Evolutionary conservation across 2,888 invertebrate species (phyloP).

Genomic region (Spisula subtruncata): DNA sequence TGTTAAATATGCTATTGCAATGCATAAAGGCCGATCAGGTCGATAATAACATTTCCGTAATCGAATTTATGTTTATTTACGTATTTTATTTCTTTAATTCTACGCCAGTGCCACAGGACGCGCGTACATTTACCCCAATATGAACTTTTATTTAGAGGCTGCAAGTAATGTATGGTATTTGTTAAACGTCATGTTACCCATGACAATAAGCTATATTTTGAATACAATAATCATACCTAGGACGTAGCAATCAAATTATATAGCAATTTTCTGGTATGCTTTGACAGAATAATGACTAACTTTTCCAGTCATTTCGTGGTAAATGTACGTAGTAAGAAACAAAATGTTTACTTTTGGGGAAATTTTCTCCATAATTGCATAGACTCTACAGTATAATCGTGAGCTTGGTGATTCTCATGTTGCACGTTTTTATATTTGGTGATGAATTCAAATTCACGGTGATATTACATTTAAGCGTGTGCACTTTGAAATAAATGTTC

Average conservation of each 20-base stretch:
- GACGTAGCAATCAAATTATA: background rate
- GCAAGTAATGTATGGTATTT: background rate
- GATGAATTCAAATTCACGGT: background rate
- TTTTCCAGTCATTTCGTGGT: slow-evolving; percentile 24
- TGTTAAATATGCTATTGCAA: too few species aligned
- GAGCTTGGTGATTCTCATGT: background rate
- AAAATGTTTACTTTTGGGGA: slow-evolving; percentile 10
- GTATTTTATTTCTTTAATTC: slow-evolving; percentile 3
- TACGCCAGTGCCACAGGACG: background rate
- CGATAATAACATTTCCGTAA: too few species aligned
- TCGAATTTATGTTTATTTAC: slow-evolving; percentile 10
- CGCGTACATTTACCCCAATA: background rate
- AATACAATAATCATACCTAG: slow-evolving; percentile 17
- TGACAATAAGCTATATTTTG: slow-evolving; percentile 26
- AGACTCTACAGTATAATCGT: background rate
- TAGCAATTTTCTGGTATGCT: slow-evolving; percentile 18
- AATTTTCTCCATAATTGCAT: background rate
- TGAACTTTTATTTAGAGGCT: background rate
- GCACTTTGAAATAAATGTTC: background rate
- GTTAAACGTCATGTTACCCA: slow-evolving; percentile 16
- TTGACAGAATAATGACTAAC: slow-evolving; percentile 29
- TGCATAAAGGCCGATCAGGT: too few species aligned
- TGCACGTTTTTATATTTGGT: background rate
- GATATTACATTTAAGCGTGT: background rate
- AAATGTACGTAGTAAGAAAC: background rate